Evolutionary conservation across 2,113 vertebrate species (phyloP), one percentile per base, ranked within the genome.

Genomic region (Chloropsis hardwickii): DNA sequence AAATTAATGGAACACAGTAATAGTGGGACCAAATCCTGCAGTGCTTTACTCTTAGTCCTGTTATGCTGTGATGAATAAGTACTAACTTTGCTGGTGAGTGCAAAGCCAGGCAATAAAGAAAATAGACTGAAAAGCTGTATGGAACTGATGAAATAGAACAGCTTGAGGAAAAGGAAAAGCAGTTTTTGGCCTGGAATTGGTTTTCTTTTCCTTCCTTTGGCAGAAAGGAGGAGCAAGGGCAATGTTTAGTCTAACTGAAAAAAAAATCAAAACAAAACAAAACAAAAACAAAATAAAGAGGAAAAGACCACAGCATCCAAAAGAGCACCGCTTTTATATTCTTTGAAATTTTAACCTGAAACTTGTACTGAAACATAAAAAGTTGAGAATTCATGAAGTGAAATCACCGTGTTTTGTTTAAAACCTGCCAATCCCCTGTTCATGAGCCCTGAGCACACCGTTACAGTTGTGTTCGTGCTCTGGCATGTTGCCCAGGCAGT

Each of bases 201-300:
- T 62, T 94, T 94, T 88, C 47, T 90, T 88, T 89, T 92, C 57
- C 61, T 87, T 91, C 61, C 57, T 11, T 56, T 60, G 60, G 37
- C 51, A 47, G 61, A 87, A 72, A 20, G 14, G 6, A 42, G 21
- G 12, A 65, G 22, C 19, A 60, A 42, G 31, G 18, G 6, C 21
- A 56, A 64, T 11, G 9, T 76, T 84, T 85, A 48, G 7, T 64
- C 48, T 39, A 42, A 60, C 4, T 17, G 8, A 3, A 7, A 23
- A 40, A 28, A 54, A 31, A 42, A n/a, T 10, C 8, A 9, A 71
- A 78, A 31, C 5, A 7, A n/a, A 57, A 35, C 11, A 22, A 8
- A 57, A 15, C 14, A 37, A 21, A 54, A 45, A 11, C 1, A 28
- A 42, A 33, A 25, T 27, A 31, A 15, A 35, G 35, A 24, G 7